These are phyloP conservation scores for Choloepus hoffmanni DNA, from an alignment of 2,113 vertebrate species.

Conservation along the genomic window DNA sequence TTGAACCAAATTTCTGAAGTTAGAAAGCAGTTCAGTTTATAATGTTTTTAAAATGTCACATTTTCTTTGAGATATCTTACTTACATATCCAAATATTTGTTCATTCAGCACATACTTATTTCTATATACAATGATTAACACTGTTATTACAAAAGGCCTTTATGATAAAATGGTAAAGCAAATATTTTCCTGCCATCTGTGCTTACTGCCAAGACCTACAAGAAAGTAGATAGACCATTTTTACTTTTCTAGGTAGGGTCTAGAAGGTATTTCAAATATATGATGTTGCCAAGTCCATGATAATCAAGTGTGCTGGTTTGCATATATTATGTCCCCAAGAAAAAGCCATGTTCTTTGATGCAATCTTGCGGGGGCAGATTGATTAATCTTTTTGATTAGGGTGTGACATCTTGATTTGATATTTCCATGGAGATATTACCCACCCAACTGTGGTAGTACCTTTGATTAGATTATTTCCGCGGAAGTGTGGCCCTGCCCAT, in stretches of 20 bases:
- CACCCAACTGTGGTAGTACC: too few species aligned
- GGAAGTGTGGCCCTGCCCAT: too few species aligned
- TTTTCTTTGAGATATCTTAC: background rate
- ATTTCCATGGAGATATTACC: too few species aligned
- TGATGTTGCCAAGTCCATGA: background rate
- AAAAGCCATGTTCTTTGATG: too few species aligned
- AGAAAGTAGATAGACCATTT: background rate
- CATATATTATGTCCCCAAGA: too few species aligned
- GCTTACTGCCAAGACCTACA: background rate
- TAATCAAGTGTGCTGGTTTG: background rate
- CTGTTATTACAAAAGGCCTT: background rate
- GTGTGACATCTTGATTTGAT: too few species aligned
- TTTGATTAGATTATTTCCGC: too few species aligned
- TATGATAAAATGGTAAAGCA: background rate
- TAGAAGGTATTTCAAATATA: background rate
- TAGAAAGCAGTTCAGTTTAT: background rate
- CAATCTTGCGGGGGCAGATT: too few species aligned
- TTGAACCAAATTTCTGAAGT: background rate
- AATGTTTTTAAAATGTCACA: background rate
- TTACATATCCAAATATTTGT: background rate
- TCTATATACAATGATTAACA: background rate
- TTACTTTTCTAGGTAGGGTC: background rate
- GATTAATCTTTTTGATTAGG: too few species aligned
- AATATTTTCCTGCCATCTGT: fast-evolving
- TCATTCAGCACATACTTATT: conserved; percentile 4